Evolutionary conservation across 1,140 invertebrate species (phyloP).

Genomic region (Mizuhopecten yessoensis): DNA sequence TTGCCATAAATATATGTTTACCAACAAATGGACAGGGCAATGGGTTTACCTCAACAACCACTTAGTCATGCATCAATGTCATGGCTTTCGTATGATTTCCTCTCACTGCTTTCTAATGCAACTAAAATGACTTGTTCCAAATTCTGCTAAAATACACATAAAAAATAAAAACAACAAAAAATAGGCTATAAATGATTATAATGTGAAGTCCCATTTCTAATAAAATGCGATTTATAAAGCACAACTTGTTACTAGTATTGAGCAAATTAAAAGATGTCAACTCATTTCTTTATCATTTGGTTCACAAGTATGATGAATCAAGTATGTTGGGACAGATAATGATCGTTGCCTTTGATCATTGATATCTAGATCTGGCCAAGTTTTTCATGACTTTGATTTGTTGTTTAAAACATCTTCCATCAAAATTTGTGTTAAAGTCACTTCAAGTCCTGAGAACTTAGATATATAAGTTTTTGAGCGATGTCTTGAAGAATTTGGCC

Average conservation of each 20-base stretch:
- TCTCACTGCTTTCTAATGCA: not conserved
- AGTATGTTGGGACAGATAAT: not conserved
- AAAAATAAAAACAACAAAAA: not conserved
- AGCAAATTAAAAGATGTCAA: constrained; percentile 32
- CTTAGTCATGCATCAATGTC: not conserved
- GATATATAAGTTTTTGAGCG: no score
- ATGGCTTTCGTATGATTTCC: not conserved
- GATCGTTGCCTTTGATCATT: not conserved
- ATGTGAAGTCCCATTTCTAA: not conserved
- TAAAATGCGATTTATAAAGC: not conserved
- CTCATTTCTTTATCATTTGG: not conserved
- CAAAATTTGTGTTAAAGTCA: not conserved
- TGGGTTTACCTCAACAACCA: no score
- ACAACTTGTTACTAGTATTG: not conserved
- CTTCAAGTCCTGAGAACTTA: no score
- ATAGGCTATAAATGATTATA: not conserved
- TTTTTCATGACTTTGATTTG: not conserved
- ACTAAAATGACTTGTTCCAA: not conserved
- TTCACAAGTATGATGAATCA: not conserved
- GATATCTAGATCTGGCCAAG: not conserved
- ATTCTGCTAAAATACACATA: constrained; percentile 26
- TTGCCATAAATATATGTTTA: not conserved
- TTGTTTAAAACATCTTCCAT: not conserved
- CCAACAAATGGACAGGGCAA: no score
- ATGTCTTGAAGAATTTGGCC: no score